These are phyloP conservation scores for Nephrotoma flavescens DNA, from an alignment of 2,888 invertebrate genomes.

Conservation along the genomic window DNA sequence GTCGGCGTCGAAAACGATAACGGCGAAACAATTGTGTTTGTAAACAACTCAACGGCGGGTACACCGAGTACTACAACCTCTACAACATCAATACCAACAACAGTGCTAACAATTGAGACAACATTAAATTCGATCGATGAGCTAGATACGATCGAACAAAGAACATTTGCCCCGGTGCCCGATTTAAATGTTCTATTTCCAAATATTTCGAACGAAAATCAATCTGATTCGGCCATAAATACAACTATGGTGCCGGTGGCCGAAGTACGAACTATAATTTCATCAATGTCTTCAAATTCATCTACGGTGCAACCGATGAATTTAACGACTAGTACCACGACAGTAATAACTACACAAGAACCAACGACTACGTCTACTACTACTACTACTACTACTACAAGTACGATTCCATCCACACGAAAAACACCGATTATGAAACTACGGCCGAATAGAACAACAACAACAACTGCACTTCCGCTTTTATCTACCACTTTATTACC, in stretches of 20 bases:
- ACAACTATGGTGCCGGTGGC: constrained; percentile 36
- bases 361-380: constrained; percentile 21
- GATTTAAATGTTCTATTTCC: not conserved
- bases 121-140: not conserved
- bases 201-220: not conserved
- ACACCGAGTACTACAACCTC: not conserved
- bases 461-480: not conserved
- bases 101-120: not conserved
- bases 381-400: constrained; percentile 13
- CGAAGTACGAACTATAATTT: constrained; percentile 38
- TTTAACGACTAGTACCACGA: constrained; percentile 20
- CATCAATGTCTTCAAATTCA: constrained; percentile 36
- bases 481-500: not conserved
- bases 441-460: not conserved
- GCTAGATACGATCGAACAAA: not conserved
- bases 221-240: not conserved
- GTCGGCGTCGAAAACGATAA: not conserved
- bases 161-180: not conserved
- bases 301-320: constrained; percentile 32
- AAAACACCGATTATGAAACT: constrained; percentile 15
- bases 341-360: constrained; percentile 28
- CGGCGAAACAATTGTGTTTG: not conserved
- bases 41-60: not conserved
- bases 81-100: not conserved
- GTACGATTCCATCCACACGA: constrained; percentile 15